These are phyloP conservation scores for Babylonia areolata DNA, from an alignment of 1,140 invertebrate genomes.

Conservation along the genomic window DNA sequence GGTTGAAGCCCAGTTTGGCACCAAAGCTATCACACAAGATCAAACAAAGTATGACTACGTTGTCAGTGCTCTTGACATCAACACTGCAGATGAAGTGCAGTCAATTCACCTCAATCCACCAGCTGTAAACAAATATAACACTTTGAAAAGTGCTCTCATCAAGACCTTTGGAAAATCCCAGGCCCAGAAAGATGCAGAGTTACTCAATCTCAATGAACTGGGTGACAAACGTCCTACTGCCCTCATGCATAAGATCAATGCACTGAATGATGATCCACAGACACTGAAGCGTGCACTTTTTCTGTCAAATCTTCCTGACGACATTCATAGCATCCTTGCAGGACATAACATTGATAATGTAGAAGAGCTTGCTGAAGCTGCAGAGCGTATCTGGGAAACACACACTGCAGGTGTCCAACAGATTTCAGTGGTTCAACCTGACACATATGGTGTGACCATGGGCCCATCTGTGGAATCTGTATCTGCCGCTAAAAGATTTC, in stretches of 20 bases:
- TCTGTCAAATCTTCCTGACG: no score
- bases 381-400: conserved; percentile 8
- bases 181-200: background rate
- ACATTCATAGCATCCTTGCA: background rate
- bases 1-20: background rate
- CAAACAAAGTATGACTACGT: conserved; percentile 17
- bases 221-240: background rate
- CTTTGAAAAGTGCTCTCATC: background rate
- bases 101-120: background rate
- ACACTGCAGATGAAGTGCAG: conserved; percentile 4
- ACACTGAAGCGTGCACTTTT: no score
- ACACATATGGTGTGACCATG: no score
- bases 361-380: background rate
- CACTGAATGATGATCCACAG: no score
- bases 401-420: no score
- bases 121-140: background rate
- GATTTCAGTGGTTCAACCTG: no score
- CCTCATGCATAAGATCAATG: no score
- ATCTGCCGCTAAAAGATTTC: no score
- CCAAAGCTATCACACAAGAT: background rate
- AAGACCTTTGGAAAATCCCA: background rate
- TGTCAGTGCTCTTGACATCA: background rate
- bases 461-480: no score
- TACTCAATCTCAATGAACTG: background rate
- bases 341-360: background rate